Conservation (phyloP, 2,797 vertebrate species). For the Glyptemys insculpta region DNA sequence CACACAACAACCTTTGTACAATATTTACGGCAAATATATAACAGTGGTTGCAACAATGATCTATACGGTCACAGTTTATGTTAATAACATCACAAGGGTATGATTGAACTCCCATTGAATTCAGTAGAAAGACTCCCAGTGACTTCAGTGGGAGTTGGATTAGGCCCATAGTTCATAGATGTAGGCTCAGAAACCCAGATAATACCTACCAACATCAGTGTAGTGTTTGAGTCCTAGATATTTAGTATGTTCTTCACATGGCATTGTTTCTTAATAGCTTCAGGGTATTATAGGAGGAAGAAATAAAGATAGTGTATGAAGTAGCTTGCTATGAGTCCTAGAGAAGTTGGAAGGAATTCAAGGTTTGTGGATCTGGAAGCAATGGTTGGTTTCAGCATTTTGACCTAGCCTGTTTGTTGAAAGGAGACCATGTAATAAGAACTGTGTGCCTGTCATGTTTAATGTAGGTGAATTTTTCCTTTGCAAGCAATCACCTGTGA, state of each 20-base stretch:
- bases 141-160: background rate
- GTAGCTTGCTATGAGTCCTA: background rate
- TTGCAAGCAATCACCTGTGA: background rate
- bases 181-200: background rate
- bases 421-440: no score
- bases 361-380: background rate
- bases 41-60: no score
- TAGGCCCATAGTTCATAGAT: background rate
- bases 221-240: background rate
- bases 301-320: background rate
- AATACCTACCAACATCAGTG: background rate
- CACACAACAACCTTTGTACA: no score
- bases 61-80: no score
- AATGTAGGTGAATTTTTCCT: background rate
- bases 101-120: background rate
- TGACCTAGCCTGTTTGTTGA: background rate
- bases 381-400: background rate
- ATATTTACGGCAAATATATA: no score
- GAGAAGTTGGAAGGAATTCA: background rate
- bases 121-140: background rate
- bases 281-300: background rate
- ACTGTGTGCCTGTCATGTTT: background rate
- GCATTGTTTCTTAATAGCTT: background rate
- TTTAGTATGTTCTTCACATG: background rate
- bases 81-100: background rate